Percentiles rank a stretch among this genome's conserved stretches.
These are phyloP conservation scores for Chlorops oryzae DNA, from an alignment of 1,140 invertebrate genomes.

Conservation along the genomic window DNA sequence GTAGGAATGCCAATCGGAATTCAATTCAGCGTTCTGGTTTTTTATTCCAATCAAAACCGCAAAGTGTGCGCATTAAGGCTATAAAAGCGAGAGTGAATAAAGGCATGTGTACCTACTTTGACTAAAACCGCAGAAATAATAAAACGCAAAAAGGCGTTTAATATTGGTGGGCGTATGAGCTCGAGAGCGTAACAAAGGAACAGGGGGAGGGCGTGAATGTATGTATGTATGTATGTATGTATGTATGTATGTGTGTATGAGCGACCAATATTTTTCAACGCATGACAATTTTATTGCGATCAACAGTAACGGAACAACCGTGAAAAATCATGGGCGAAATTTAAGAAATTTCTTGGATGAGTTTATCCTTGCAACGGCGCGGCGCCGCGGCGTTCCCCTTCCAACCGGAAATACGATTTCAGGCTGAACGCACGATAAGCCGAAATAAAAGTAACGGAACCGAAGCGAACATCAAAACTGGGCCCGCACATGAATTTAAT, in stretches of 20 bases:
- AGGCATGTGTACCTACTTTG: neutral
- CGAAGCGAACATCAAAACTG: neutral
- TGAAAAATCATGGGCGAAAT: conserved; percentile 4
- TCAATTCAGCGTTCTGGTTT: too few species aligned
- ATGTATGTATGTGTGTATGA: neutral
- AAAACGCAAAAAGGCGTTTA: neutral
- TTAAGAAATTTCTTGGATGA: conserved; percentile 1
- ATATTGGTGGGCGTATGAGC: neutral
- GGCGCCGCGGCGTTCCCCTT: too few species aligned
- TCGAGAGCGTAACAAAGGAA: neutral
- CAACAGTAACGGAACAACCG: neutral
- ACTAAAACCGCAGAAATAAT: conserved; percentile 2
- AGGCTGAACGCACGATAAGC: neutral
- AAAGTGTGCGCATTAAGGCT: neutral
- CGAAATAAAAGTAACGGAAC: conserved; percentile 5
- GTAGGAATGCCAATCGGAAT: too few species aligned
- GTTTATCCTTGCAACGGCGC: neutral
- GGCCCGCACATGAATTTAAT: neutral
- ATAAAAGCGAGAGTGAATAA: neutral
- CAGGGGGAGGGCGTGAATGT: neutral
- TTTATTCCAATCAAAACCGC: neutral
- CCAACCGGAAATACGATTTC: neutral
- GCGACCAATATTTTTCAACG: neutral
- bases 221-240: neutral
- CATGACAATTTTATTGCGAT: too few species aligned